Evolutionary conservation across 1,140 invertebrate genomes (phyloP), one percentile per base, ranked within the genome.

Genomic region (Tetragnatha versicolor): DNA sequence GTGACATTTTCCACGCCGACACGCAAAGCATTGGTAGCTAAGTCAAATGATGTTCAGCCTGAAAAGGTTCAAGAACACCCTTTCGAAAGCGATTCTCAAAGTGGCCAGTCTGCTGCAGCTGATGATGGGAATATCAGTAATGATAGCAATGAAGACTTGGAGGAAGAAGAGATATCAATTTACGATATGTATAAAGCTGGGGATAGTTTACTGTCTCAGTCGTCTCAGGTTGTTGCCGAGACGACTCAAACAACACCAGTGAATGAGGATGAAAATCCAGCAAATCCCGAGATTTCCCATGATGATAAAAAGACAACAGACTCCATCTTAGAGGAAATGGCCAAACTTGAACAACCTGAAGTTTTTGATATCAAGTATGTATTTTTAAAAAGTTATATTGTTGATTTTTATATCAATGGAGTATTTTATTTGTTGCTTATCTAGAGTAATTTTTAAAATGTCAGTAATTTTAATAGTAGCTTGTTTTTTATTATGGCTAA

Each of bases 141-240:
- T 27, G 42, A 66, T 12, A n/a, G 3, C 3, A 42, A 42, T 27
- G 68, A 66, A 22, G 25, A 25, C n/a, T 17, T 39, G 2, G 75
- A 66, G 12, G 73, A 77, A 25, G 72, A 76, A 63, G 76, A 77
- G 42, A 65, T 79, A 60, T 79, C 76, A 22, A 79, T 79, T 17
- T 79, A 79, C 60, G 76, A 79, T 61, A 27, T 79, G n/a, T n/a
- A n/a, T 42, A 31, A 61, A 31, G 14, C 27, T 61, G 6, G 14
- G 5, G 25, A n/a, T n/a, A n/a, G n/a, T n/a, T n/a, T n/a, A n/a
- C n/a, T n/a, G n/a, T n/a, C n/a, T n/a, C n/a, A n/a, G n/a, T n/a
- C n/a, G n/a, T n/a, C n/a, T n/a, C n/a, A n/a, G n/a, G n/a, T n/a
- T n/a, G n/a, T n/a, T n/a, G n/a, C n/a, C n/a, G n/a, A n/a, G n/a